A percentile compares a stretch with the other conserved stretches of the same genome.
Evolutionary conservation across 2,888 invertebrate species (phyloP).

Genomic region (Melitaea athalia): DNA sequence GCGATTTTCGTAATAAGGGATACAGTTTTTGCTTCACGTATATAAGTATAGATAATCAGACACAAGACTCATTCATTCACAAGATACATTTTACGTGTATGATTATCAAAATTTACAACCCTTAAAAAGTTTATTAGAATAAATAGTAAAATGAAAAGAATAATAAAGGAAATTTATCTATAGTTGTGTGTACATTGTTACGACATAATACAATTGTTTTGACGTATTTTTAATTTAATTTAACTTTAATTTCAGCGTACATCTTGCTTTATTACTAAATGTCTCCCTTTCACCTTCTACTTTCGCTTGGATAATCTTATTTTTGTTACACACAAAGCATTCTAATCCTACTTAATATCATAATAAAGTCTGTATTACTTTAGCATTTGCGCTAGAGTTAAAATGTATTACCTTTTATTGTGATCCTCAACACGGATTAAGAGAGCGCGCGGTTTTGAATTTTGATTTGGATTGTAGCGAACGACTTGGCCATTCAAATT

Average conservation of each 20-base stretch:
- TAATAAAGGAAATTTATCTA: too few relatives aligned
- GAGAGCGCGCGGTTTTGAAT: constrained; percentile 82
- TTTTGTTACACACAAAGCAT: constrained; percentile 58
- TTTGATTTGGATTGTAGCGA: constrained; percentile 80
- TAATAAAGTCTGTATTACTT: constrained; percentile 59
- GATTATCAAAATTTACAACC: too few relatives aligned
- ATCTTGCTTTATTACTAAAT: constrained; percentile 66
- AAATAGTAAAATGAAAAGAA: too few relatives aligned
- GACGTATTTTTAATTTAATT: neutral
- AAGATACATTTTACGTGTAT: too few relatives aligned
- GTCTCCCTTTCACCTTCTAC: constrained; percentile 82
- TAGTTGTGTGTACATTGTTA: neutral
- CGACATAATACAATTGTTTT: neutral
- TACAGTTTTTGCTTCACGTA: too few relatives aligned
- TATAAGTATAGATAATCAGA: too few relatives aligned
- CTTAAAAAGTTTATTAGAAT: too few relatives aligned
- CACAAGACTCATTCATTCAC: too few relatives aligned
- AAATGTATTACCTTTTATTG: constrained; percentile 83
- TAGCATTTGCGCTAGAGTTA: constrained; percentile 60
- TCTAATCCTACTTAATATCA: constrained; percentile 52
- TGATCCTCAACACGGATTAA: constrained; percentile 82
- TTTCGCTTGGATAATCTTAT: constrained; percentile 82
- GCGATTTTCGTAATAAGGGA: too few relatives aligned
- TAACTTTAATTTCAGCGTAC: constrained; percentile 44
- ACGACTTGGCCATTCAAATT: constrained; percentile 66